Conservation (phyloP, 2,888 invertebrate genomes). For the Megastigmus dorsalis region DNA sequence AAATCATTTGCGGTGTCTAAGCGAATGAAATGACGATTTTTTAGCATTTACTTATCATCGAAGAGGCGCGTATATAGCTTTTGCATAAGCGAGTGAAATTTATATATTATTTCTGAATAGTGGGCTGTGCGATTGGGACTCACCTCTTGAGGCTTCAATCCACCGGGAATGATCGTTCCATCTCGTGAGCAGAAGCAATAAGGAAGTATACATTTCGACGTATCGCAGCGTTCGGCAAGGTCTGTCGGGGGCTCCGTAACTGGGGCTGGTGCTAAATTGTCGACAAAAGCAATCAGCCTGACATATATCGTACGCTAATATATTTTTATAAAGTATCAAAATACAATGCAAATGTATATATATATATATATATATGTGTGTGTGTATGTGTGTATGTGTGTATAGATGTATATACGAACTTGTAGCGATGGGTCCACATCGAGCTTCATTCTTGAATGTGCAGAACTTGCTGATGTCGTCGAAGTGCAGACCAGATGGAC, state of each 20-base stretch:
- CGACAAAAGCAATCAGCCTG: too few species aligned
- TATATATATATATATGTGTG: too few species aligned
- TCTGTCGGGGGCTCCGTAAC: constrained; percentile 88
- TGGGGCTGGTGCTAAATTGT: constrained; percentile 77
- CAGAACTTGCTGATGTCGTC: constrained; percentile 93
- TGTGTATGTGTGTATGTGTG: too few species aligned
- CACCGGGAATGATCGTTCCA: constrained; percentile 91
- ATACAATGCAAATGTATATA: too few species aligned
- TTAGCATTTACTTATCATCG: not conserved
- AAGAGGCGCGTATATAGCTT: too few species aligned
- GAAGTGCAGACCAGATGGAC: constrained; percentile 92
- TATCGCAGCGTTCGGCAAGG: constrained; percentile 87
- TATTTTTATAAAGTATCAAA: too few species aligned
- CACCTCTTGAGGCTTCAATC: constrained; percentile 88
- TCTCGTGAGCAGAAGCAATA: constrained; percentile 95
- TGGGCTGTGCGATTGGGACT: constrained; percentile 61
- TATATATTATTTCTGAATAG: not conserved
- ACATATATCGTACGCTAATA: too few species aligned
- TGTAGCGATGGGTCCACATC: constrained; percentile 91
- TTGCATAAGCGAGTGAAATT: too few species aligned
- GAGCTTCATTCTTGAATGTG: constrained; percentile 91
- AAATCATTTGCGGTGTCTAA: constrained; percentile 94
- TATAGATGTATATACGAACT: constrained; percentile 84
- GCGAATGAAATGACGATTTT: constrained; percentile 59
- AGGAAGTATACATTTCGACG: constrained; percentile 85